phyloP scores from a whole-genome alignment of 1,140 invertebrate genomes.

The Matsumurasca onukii region DNA sequence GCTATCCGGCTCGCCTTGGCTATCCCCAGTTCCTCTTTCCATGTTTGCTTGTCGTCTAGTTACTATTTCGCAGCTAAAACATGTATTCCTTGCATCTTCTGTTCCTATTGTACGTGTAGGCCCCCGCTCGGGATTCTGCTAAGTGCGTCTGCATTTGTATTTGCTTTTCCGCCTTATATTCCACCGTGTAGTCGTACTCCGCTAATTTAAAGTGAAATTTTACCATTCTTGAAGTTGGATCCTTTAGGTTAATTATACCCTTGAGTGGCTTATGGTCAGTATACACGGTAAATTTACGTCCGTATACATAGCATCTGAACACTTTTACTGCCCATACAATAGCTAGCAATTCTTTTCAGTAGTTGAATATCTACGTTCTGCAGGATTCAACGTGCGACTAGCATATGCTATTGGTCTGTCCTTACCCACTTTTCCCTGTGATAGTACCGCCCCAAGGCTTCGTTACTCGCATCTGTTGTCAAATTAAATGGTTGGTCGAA shows the following conservation, averaged over 20 bases:
- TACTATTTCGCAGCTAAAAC: too few relatives aligned
- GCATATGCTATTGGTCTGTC: not conserved
- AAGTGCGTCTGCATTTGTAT: not conserved
- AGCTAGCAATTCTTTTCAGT: slow-evolving; percentile 6
- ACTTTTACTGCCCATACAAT: not conserved
- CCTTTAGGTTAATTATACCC: not conserved
- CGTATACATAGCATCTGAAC: not conserved
- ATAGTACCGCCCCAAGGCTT: not conserved
- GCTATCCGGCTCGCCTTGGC: too few relatives aligned
- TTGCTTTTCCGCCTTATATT: not conserved
- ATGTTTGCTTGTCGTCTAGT: too few relatives aligned
- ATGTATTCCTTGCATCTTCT: too few relatives aligned
- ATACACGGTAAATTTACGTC: not conserved
- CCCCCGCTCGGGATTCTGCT: not conserved
- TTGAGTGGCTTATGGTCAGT: not conserved
- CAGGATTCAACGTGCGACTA: not conserved
- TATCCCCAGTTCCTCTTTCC: too few relatives aligned
- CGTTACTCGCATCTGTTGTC: not conserved
- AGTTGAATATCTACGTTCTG: not conserved
- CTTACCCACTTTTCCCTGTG: not conserved
- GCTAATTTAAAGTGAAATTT: not conserved
- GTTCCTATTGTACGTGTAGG: too few relatives aligned
- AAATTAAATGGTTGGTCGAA: not conserved
- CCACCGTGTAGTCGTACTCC: not conserved
- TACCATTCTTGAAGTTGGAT: not conserved